Evolutionary conservation across 30 jellyfish, hydroid and myxozoan species (phyloP), one percentile per base, ranked within the genome.

Genomic region (Cassiopea andromeda): DNA sequence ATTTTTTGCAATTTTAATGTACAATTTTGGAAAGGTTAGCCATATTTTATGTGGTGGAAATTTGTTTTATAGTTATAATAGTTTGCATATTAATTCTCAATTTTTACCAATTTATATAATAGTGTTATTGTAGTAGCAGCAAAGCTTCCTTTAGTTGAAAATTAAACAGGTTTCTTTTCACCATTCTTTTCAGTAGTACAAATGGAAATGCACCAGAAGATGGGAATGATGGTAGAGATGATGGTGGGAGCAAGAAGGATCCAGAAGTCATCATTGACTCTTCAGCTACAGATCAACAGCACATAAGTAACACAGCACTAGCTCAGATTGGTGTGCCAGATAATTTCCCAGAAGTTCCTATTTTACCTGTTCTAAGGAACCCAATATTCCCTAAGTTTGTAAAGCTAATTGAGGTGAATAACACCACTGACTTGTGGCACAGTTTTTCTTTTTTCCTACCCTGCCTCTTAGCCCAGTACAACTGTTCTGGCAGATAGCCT

Each of bases 371-470:
- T 27, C 82, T 69, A 19, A 61, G 98, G 77, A 94, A 94, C 89
- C 98, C 98, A 57, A 97, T 89, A 44, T 94, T 94, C 66, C 98
- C 98, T 43, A 94, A 94, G 79, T 94, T 94, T 89, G 97, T 94
- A 3, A 94, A 94, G 77, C 89, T 94, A 60, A 90, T 94, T 13
- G 98, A 94, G 98, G 98, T 94, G 15, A 7, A 64, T 64, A 10
- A 3, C 64, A 27, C 12, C 64, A 54, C 64, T 3, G 12, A 54
- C 12, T 54, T 54, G 10, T 3, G 7, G 64, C 7, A 54, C 10
- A 54, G 64, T 54, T 54, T 6, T 54, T 54, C 64, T 10, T 54
- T 54, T 3, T 3, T 54, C 12, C 12, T 54, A 10, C 64, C 12
- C 38, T 27, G 38, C 38, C 38, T 27, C 38, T 27, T 27, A 27